Evolutionary conservation across 1,140 invertebrate species (phyloP).

Genomic region (Anastrepha obliqua): DNA sequence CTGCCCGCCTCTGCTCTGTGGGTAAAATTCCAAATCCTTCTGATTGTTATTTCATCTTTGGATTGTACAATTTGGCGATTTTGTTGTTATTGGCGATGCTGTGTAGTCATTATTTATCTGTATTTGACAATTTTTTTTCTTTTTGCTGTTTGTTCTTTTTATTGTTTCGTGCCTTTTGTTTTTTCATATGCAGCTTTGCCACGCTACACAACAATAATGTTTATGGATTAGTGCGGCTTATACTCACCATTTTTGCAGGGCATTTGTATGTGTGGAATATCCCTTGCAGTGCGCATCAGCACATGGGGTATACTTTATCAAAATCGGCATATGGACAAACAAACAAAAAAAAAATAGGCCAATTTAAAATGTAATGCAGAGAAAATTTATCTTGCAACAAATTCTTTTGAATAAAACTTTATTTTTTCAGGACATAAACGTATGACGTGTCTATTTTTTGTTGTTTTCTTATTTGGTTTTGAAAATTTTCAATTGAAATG

Average conservation of each 20-base stretch:
- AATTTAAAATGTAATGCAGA: too few species aligned
- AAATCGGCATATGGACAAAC: too few species aligned
- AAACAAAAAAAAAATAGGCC: too few species aligned
- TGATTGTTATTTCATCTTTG: constrained; percentile 16
- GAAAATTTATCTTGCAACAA: too few species aligned
- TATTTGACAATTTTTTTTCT: not conserved
- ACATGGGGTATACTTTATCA: too few species aligned
- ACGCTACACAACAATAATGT: not conserved
- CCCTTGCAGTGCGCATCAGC: too few species aligned
- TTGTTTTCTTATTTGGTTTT: too few species aligned
- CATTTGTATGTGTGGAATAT: too few species aligned
- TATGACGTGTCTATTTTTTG: too few species aligned
- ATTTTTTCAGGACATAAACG: too few species aligned
- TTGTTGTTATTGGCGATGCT: not conserved
- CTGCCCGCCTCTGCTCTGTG: not conserved
- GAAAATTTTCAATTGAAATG: too few species aligned
- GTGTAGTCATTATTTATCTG: not conserved
- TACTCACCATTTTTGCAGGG: not conserved
- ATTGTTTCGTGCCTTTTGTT: not conserved
- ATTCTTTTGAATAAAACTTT: too few species aligned
- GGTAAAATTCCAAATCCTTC: not conserved
- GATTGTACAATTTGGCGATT: not conserved
- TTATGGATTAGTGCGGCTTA: constrained; percentile 30
- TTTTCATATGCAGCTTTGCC: not conserved
- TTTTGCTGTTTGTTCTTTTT: not conserved